phyloP scores from a whole-genome alignment of 2,113 vertebrate species.

The Theristicus caerulescens region DNA sequence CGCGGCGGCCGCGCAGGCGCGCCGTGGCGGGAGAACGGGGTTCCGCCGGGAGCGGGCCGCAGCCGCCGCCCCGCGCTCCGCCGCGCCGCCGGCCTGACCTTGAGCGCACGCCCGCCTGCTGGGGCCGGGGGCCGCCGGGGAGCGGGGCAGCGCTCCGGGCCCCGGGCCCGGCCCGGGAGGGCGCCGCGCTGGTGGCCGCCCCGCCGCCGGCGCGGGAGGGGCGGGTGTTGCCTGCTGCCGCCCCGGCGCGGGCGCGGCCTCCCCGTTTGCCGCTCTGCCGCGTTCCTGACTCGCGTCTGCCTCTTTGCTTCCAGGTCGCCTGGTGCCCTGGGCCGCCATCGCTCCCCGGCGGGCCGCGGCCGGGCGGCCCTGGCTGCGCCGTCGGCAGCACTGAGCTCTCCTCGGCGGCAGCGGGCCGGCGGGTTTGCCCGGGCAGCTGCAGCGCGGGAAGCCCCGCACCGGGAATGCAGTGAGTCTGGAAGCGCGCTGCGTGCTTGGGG shows the following conservation, averaged over 20 bases:
- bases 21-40: neutral
- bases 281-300: too few relatives aligned
- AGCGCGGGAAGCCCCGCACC: neutral
- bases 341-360: neutral
- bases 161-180: neutral
- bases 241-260: too few relatives aligned
- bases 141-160: neutral
- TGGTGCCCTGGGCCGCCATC: neutral
- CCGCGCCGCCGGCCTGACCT: neutral
- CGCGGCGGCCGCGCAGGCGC: neutral
- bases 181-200: neutral
- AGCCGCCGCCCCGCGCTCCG: neutral
- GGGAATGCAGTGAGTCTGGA: neutral
- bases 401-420: neutral
- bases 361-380: too few relatives aligned
- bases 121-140: neutral
- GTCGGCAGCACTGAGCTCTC: neutral
- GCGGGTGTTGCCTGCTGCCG: neutral
- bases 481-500: neutral
- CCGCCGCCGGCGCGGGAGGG: too few relatives aligned
- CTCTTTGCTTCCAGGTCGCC: neutral
- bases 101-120: neutral
- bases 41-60: neutral
- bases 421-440: neutral
- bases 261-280: neutral